Percentiles rank a stretch among this genome's conserved stretches.
phyloP scores from a whole-genome alignment of 2,113 vertebrate genomes.

The Pitta sordida region DNA sequence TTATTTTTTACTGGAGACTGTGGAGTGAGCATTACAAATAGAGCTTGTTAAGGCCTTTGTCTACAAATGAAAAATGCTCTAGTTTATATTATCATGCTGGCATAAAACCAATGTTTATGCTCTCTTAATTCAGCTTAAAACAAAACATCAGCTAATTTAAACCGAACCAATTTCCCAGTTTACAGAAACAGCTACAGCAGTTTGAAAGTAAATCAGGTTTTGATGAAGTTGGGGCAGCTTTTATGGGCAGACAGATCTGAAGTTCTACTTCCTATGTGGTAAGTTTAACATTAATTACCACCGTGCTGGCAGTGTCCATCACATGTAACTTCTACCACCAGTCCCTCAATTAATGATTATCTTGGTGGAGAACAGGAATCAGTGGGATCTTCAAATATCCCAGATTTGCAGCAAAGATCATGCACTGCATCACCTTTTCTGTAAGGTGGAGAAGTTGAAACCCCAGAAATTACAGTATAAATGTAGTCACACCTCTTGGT shows the following conservation, averaged over 20 bases:
- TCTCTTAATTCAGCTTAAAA: background rate
- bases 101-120: background rate
- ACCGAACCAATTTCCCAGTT: background rate
- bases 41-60: background rate
- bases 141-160: background rate
- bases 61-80: background rate
- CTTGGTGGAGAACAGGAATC: background rate
- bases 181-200: background rate
- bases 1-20: background rate
- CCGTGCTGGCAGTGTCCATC: background rate
- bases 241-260: background rate
- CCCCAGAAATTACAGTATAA: background rate
- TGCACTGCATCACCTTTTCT: background rate
- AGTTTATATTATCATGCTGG: background rate
- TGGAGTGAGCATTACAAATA: background rate
- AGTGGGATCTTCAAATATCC: background rate
- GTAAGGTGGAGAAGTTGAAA: background rate
- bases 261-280: background rate
- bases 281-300: background rate
- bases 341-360: background rate
- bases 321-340: background rate
- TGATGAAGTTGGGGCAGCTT: background rate
- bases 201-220: background rate
- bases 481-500: background rate
- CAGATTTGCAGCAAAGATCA: background rate